Evolutionary conservation across 2,113 vertebrate genomes (phyloP).

Genomic region (Antechinus flavipes): DNA sequence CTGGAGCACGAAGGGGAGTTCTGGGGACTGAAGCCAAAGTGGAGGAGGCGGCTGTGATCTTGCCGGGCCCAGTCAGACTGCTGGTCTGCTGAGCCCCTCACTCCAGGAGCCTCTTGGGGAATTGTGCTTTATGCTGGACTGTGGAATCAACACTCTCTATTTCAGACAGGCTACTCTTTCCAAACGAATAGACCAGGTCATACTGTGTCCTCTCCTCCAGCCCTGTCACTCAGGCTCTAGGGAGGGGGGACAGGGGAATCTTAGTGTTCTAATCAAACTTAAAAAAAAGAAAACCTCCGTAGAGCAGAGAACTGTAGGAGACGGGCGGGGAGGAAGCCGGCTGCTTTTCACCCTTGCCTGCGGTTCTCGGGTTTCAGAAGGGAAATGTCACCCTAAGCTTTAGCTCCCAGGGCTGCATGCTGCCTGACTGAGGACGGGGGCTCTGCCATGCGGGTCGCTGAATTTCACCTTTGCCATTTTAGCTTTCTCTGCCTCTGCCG

Average conservation of each 20-base stretch:
- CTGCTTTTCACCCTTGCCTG: neutral
- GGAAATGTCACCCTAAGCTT: conserved; percentile 38
- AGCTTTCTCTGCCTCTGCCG: conserved; percentile 50
- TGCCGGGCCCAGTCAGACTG: conserved; percentile 53
- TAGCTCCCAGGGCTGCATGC: conserved; percentile 55
- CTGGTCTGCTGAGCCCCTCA: conserved; percentile 54
- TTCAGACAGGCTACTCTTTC: conserved; percentile 69
- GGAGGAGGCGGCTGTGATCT: conserved; percentile 58
- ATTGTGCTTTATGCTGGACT: conserved; percentile 69
- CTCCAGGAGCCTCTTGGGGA: conserved; percentile 76
- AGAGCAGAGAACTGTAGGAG: neutral
- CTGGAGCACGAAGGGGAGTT: conserved; percentile 70
- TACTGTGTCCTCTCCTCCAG: conserved; percentile 51
- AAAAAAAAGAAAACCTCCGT: neutral
- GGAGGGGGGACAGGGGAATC: conserved; percentile 45
- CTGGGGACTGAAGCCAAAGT: conserved; percentile 82
- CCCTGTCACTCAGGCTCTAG: neutral
- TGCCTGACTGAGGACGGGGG: conserved; percentile 44
- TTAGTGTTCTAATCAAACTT: conserved; percentile 57
- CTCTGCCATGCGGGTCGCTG: conserved; percentile 45
- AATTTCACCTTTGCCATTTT: conserved; percentile 47
- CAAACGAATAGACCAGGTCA: conserved; percentile 43
- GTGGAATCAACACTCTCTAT: conserved; percentile 41
- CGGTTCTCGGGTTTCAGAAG: conserved; percentile 44
- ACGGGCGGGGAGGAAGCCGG: neutral